phyloP scores from a whole-genome alignment of 2,113 vertebrate genomes.

The Potamarius usumacintae region DNA sequence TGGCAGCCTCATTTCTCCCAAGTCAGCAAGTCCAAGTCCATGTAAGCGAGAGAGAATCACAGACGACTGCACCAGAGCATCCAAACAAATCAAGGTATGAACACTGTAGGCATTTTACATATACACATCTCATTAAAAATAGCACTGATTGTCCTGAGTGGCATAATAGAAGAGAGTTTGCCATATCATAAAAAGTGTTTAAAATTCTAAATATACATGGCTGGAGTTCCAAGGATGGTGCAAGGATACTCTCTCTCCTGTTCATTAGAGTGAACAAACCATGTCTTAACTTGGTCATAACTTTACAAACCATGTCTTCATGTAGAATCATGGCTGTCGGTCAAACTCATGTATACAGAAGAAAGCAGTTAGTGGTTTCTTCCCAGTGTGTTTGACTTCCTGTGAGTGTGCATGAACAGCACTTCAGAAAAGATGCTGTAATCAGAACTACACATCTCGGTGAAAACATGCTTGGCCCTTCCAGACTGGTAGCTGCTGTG shows the following conservation, averaged over 20 bases:
- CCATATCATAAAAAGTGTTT: neutral
- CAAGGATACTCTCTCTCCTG: neutral
- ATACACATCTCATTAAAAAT: neutral
- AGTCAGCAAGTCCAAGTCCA: neutral
- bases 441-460: neutral
- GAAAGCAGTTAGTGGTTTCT: neutral
- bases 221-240: neutral
- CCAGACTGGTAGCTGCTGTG: neutral
- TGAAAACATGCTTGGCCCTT: neutral
- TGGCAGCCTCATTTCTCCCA: neutral
- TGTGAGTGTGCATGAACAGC: neutral
- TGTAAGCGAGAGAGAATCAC: constrained; percentile 4
- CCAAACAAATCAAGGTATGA: constrained; percentile 44
- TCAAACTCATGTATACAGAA: neutral
- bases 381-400: neutral
- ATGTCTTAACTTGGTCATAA: too few relatives aligned
- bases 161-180: neutral
- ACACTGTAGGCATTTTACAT: neutral
- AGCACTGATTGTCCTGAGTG: neutral
- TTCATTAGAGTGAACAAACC: neutral
- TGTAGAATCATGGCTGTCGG: neutral
- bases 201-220: neutral
- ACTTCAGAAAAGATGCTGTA: neutral
- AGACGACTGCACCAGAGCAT: constrained; percentile 17
- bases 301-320: too few relatives aligned